phyloP scores from a whole-genome alignment of 2,888 invertebrate species.

The Oligia latruncula region DNA sequence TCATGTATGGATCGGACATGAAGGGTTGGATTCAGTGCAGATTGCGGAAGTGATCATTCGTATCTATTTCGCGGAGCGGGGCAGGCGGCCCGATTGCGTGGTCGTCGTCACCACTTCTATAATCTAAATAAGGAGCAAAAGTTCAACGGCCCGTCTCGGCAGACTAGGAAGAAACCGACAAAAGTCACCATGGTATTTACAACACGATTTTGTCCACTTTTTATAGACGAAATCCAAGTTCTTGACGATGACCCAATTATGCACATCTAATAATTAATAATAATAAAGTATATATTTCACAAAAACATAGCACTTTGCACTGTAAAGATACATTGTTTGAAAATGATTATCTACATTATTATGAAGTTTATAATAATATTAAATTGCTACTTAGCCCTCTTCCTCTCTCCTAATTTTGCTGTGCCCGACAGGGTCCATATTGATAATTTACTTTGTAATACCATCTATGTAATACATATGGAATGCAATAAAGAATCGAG shows the following conservation, averaged over 20 bases:
- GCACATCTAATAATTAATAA: too few relatives aligned
- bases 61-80: conserved; percentile 83
- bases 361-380: too few relatives aligned
- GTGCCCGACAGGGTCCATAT: too few relatives aligned
- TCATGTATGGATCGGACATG: conserved; percentile 13
- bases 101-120: conserved; percentile 87
- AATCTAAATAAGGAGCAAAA: conserved; percentile 90
- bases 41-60: conserved; percentile 85
- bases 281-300: too few relatives aligned
- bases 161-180: conserved; percentile 81
- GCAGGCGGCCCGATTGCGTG: conserved; percentile 80
- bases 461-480: too few relatives aligned
- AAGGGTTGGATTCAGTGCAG: conserved; percentile 73
- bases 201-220: conserved; percentile 54
- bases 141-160: conserved; percentile 86
- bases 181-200: conserved; percentile 73
- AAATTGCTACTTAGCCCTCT: too few relatives aligned
- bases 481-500: too few relatives aligned
- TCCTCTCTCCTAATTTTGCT: too few relatives aligned
- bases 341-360: too few relatives aligned
- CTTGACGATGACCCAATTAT: conserved; percentile 1
- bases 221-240: conserved; percentile 25
- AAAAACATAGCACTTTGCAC: too few relatives aligned
- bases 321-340: too few relatives aligned
- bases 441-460: too few relatives aligned